Evolutionary conservation across 1,140 invertebrate genomes (phyloP).

Genomic region (Drosophila virilis): DNA sequence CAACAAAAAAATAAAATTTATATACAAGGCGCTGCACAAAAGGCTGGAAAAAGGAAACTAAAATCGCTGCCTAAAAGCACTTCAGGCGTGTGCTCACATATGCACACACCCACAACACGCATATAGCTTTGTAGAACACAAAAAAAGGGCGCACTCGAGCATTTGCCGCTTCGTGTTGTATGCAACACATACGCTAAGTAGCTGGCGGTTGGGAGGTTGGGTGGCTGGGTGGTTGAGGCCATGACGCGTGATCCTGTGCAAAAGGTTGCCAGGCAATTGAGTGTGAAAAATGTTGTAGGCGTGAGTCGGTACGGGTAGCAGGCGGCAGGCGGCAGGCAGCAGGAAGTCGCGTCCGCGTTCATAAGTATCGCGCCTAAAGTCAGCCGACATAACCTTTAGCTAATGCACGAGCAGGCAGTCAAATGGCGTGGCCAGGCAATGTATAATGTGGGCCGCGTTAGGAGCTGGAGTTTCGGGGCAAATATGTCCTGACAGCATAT

Average conservation of each 20-base stretch:
- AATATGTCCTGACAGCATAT: constrained; percentile 59
- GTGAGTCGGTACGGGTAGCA: constrained; percentile 15
- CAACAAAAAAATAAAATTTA: constrained; percentile 66
- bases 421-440: constrained; percentile 66
- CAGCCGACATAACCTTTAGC: constrained; percentile 57
- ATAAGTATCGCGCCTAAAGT: constrained; percentile 39
- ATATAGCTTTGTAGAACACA: not conserved
- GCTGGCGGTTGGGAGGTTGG: constrained; percentile 48
- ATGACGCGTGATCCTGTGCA: constrained; percentile 76
- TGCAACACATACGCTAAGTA: constrained; percentile 78
- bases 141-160: constrained; percentile 32
- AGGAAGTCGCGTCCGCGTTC: constrained; percentile 22
- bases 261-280: constrained; percentile 82
- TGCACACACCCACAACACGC: constrained; percentile 13
- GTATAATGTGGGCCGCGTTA: no score
- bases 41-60: constrained; percentile 61
- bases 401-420: constrained; percentile 80
- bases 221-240: not conserved
- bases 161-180: constrained; percentile 55
- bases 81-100: constrained; percentile 28
- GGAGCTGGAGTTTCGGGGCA: no score
- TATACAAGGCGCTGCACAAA: constrained; percentile 58
- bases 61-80: constrained; percentile 53
- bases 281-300: constrained; percentile 78
- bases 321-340: not conserved